A percentile compares a stretch with the other conserved stretches of the same genome.
Conservation (phyloP, 2,888 invertebrate genomes). For the Kuschelorhynchus macadamiae region DNA sequence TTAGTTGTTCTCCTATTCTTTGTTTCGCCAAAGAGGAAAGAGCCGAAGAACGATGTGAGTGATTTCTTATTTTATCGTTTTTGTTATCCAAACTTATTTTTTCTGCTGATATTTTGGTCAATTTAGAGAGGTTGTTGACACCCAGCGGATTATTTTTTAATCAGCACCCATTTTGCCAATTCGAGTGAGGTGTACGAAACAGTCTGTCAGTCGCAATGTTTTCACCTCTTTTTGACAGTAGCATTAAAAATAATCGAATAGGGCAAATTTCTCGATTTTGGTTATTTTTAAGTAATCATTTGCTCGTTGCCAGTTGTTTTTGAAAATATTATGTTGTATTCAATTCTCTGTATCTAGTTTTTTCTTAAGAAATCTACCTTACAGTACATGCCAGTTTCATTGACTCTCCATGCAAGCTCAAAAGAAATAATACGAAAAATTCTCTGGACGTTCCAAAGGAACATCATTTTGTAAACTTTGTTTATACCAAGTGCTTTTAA, state of each 20-base stretch:
- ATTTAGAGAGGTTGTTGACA: too few species aligned
- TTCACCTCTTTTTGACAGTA: not conserved
- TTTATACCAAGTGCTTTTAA: not conserved
- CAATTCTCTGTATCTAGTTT: not conserved
- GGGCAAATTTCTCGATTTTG: not conserved
- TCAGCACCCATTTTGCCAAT: too few species aligned
- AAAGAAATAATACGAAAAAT: not conserved
- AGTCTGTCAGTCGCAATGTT: too few species aligned
- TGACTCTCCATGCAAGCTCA: not conserved
- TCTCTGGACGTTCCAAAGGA: not conserved
- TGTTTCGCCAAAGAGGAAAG: too few species aligned
- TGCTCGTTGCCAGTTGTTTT: constrained; percentile 8
- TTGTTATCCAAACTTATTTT: too few species aligned
- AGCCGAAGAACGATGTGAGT: too few species aligned
- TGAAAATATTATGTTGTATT: not conserved
- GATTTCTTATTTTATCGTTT: too few species aligned
- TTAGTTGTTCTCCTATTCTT: not conserved
- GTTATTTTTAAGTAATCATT: constrained; percentile 3
- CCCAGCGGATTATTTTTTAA: too few species aligned
- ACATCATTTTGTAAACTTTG: too few species aligned
- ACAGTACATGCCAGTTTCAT: not conserved
- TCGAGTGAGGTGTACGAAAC: too few species aligned
- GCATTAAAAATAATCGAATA: not conserved
- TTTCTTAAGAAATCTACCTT: not conserved
- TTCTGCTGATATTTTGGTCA: too few species aligned